Evolutionary conservation across 1,140 invertebrate genomes (phyloP).

Genomic region (Aporrectodea caliginosa): DNA sequence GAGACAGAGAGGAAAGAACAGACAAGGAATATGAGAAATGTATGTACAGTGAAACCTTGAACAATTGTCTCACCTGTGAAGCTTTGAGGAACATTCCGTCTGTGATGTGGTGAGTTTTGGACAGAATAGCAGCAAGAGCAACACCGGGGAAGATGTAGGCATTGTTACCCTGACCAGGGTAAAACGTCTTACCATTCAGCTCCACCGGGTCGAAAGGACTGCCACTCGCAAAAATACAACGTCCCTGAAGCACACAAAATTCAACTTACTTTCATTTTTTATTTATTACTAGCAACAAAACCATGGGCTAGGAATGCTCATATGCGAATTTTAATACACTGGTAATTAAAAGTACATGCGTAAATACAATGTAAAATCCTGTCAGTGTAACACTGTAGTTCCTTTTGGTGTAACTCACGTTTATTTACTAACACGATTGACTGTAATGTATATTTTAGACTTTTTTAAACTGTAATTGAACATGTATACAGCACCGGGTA

Average conservation of each 20-base stretch:
- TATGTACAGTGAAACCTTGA: too few relatives aligned
- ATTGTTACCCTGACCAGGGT: slow-evolving; percentile 92
- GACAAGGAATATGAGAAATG: too few relatives aligned
- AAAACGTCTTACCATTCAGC: slow-evolving; percentile 71
- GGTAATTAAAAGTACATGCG: neutral
- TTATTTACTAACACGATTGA: too few relatives aligned
- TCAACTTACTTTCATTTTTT: too few relatives aligned
- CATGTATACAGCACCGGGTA: too few relatives aligned
- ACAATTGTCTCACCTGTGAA: slow-evolving; percentile 21
- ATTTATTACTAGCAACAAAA: neutral
- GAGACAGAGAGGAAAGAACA: too few relatives aligned
- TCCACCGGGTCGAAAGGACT: slow-evolving; percentile 82
- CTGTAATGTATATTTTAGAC: too few relatives aligned
- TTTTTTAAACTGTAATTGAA: too few relatives aligned
- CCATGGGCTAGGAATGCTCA: neutral
- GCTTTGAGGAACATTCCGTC: slow-evolving; percentile 87
- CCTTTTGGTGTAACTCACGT: too few relatives aligned
- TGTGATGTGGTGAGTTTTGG: slow-evolving; percentile 77
- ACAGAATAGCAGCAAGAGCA: slow-evolving; percentile 77
- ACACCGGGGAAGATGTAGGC: slow-evolving; percentile 95
- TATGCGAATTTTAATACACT: neutral
- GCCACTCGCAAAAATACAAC: slow-evolving; percentile 84
- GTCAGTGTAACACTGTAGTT: too few relatives aligned
- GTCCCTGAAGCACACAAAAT: slow-evolving; percentile 58
- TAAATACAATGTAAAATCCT: neutral